Base-by-base conservation (phyloP, 2,113 vertebrate genomes). In the Monopterus albus region DNA sequence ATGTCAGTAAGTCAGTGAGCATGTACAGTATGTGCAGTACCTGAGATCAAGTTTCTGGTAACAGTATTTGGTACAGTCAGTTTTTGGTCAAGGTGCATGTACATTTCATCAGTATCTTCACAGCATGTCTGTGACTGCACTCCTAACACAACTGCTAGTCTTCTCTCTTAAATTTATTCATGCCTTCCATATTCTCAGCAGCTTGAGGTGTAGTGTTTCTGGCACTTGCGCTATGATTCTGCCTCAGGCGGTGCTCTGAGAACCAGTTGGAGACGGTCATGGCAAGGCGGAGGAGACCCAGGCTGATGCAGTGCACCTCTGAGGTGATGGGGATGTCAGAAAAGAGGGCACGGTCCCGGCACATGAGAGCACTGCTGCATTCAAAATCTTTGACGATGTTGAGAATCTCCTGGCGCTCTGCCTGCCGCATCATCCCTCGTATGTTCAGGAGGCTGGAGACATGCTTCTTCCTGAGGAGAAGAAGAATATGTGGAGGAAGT, bases 391-490 rank as follows among this genome's bases (percentile, higher is more conserved):
- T 91, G 49, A 96, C 87, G 1, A 95, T 90, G 0, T 93, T 96
- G 79, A 98, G 88, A 81, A 98, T 95, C 92, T 94, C 94, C 21
- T 96, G 95, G 1, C 96, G 93, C 20, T 92, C 89, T 0, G 89
- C 81, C 6, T 91, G 88, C 25, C 89, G 91, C 77, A 91, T 93
- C 78, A 96, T 92, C 8, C 96, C 96, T 0, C 95, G 91, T 6
- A 97, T 71, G 6, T 96, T 96, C 31, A 97, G 85, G 49, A 98
- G 84, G 20, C 95, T 94, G 0, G 95, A 93, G 72, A 97, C 91
- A 0, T 98, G 96, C 78, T 93, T 93, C 75, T 92, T 92, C 89
- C 96, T 98, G 88, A 1, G 6, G 73, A 12, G 36, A 71, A 81
- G 55, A 65, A 75, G 69, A 57, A 72, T 33, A 51, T 21, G 17